Evolutionary conservation across 2,797 vertebrate species (phyloP), one percentile per base, ranked within the genome.

Genomic region (Geotrypetes seraphini): DNA sequence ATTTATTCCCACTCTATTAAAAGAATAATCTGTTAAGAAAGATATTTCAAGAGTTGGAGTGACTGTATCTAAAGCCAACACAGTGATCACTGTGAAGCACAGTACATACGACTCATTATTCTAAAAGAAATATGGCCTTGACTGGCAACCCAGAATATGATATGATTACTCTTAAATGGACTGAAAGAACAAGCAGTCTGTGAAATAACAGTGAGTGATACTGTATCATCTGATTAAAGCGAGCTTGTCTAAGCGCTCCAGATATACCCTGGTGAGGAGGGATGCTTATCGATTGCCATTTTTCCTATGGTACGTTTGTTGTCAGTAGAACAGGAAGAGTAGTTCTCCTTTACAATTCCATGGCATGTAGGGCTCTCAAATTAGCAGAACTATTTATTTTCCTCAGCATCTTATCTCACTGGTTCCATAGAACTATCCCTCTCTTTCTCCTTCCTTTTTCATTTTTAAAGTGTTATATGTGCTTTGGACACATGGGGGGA

Each of bases 1-100:
- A 37, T 60, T 62, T 27, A 39, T 36, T n/a, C 43, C 53, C 60
- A 26, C 39, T 57, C 43, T 33, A 24, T 48, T 26, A 54, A 60
- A 60, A 70, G 57, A 68, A 54, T 17, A 18, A 21, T 66, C 20
- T 70, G 39, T 47, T 48, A 56, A 66, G 53, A 66, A 58, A 43
- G 43, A 53, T 53, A 27, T 72, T 50, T 20, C 17, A 26, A 50
- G 50, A 12, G 60, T 48, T 58, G 31, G 53, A 57, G 54, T 34
- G 27, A 48, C 41, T 54, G 64, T 16, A 40, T 61, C 26, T 71
- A 36, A 23, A 63, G 28, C 30, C 21, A 50, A 55, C 22, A 14
- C 23, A 36, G n/a, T 10, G 5, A 36, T 19, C 39, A 47, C 11
- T 39, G 27, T 43, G 53, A 57, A 45, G 58, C 43, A 54, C 20